Base-by-base conservation (phyloP, 2,797 vertebrate genomes). In the Helicolenus hilgendorfi region DNA sequence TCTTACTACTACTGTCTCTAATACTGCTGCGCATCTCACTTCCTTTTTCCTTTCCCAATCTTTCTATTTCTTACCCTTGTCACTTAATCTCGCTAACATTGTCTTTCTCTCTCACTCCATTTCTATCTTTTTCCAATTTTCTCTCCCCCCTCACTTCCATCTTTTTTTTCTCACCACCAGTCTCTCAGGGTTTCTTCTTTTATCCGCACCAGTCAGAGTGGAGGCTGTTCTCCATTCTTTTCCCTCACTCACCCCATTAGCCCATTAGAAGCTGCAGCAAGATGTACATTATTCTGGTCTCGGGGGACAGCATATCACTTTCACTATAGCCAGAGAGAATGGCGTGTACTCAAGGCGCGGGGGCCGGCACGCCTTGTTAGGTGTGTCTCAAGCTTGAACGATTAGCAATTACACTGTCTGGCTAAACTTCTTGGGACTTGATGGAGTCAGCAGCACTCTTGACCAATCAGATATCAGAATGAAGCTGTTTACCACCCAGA, bases 331-430 rank as follows among this genome's bases (percentile, higher is more conserved):
- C 79, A 75, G 84, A 90, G 77, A 90, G 88, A 93, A 81, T 88
- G 85, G 85, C 79, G 18, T 85, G 88, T 83, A 76, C 84, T 91
- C 76, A 78, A 85, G 81, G 73, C 87, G 0, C 84, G 27, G 88
- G 89, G 77, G 82, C 53, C 24, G 79, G 81, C 88, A 91, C 26
- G 93, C 86, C 90, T 95, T 94, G 93, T 95, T 96, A 94, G 93
- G 93, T 90, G 94, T 93, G 93, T 95, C 93, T 96, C 93, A 93
- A 91, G 94, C 94, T 90, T 89, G 68, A 94, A 92, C 80, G 90
- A 95, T 94, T 92, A 91, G 89, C 94, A 96, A 95, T 96, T 95
- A 95, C 91, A 84, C 84, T 71, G 92, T 95, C 94, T 95, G 88
- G 83, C 81, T 84, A 76, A 94, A 93, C 80, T 89, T 95, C 84